phyloP scores from a whole-genome alignment of 2,888 invertebrate genomes.

The Meta bourneti region DNA sequence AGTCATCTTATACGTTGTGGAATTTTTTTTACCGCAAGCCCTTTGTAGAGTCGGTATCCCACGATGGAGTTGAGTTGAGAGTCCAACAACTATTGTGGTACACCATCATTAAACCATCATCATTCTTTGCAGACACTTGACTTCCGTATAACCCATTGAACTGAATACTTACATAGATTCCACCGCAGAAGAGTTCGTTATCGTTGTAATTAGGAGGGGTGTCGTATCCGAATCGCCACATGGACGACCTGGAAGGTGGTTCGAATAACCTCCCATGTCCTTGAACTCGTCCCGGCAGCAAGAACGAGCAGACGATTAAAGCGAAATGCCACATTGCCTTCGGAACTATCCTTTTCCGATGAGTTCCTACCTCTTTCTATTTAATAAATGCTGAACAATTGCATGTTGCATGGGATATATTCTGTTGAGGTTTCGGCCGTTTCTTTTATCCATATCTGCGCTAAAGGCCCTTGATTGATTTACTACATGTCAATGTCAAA shows the following conservation, averaged over 20 bases:
- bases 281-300: constrained; percentile 25
- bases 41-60: too few species aligned
- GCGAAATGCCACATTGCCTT: not conserved
- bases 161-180: constrained; percentile 80
- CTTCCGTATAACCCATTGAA: not conserved
- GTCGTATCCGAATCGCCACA: constrained; percentile 76
- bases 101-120: too few species aligned
- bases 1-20: too few species aligned
- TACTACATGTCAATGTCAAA: too few species aligned
- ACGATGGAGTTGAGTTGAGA: too few species aligned
- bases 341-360: not conserved
- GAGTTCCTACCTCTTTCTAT: not conserved
- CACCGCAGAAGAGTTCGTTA: constrained; percentile 85
- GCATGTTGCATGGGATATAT: too few species aligned
- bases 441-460: too few species aligned
- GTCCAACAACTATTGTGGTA: too few species aligned
- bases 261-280: constrained; percentile 76
- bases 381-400: too few species aligned
- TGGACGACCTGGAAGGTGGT: constrained; percentile 76
- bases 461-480: too few species aligned
- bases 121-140: not conserved
- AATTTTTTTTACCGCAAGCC: too few species aligned
- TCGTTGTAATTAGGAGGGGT: constrained; percentile 95
- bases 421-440: too few species aligned
- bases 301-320: not conserved